Conservation (phyloP, 2,113 vertebrate genomes). For the Eretmochelys imbricata region DNA sequence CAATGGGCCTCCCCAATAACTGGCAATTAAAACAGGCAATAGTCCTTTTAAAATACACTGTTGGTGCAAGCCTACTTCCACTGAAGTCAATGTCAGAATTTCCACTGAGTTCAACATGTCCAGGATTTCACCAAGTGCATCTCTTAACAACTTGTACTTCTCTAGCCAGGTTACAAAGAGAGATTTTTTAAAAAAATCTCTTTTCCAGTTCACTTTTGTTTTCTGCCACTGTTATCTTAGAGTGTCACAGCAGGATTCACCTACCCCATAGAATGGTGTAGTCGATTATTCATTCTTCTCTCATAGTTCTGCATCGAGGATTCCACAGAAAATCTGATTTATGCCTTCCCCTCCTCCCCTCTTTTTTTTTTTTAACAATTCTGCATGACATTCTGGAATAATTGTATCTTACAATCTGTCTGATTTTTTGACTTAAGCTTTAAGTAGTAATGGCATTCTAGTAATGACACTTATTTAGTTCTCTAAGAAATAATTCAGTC, state of each 20-base stretch:
- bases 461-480: background rate
- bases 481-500: background rate
- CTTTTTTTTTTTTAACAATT: background rate
- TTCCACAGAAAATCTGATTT: background rate
- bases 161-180: background rate
- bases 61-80: background rate
- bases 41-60: background rate
- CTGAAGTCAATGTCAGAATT: background rate
- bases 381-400: background rate
- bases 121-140: background rate
- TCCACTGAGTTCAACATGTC: background rate
- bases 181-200: background rate
- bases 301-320: background rate
- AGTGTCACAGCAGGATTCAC: background rate
- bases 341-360: background rate
- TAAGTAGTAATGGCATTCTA: conserved; percentile 8
- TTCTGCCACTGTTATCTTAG: background rate
- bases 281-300: background rate
- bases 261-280: background rate
- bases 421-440: background rate
- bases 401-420: background rate
- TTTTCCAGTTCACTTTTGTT: background rate
- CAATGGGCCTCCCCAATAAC: background rate
- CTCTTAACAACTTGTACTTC: background rate
- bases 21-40: background rate